A percentile compares a stretch with the other conserved stretches of the same genome.
Conservation (phyloP, 2,113 vertebrate species). For the Hippolais icterina region DNA sequence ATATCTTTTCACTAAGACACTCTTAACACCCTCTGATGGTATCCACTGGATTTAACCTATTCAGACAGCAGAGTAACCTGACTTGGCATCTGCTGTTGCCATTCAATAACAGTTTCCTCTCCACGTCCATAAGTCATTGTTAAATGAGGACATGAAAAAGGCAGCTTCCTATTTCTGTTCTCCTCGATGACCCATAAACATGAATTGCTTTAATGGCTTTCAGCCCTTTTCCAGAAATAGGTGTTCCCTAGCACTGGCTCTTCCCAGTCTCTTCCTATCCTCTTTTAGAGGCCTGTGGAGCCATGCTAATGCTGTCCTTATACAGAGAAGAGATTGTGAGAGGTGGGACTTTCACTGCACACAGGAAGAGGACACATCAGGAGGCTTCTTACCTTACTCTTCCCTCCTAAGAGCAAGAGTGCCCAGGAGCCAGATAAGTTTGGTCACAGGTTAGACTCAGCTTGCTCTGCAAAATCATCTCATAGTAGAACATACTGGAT, state of each 20-base stretch:
- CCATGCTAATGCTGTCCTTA: neutral
- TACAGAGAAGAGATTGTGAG: neutral
- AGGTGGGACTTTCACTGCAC: neutral
- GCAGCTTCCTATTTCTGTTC: conserved; percentile 9
- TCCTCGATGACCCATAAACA: neutral
- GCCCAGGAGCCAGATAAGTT: neutral
- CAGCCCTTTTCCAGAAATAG: neutral
- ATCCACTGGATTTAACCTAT: neutral
- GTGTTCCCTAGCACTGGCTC: neutral
- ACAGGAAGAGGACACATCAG: neutral
- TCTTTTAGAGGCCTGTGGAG: neutral
- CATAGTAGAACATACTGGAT: neutral
- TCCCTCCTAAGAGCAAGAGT: neutral
- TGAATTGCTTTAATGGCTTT: neutral
- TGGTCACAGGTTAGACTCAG: neutral
- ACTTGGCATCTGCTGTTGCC: neutral
- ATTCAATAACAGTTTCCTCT: neutral
- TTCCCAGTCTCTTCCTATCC: neutral
- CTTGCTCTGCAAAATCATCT: neutral
- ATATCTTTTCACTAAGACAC: neutral
- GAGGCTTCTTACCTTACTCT: neutral
- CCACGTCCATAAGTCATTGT: neutral
- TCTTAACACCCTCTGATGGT: neutral
- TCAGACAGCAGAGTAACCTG: neutral
- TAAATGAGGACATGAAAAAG: neutral